Base-by-base conservation (phyloP, 2,888 invertebrate genomes). In the Nephrotoma flavescens region DNA sequence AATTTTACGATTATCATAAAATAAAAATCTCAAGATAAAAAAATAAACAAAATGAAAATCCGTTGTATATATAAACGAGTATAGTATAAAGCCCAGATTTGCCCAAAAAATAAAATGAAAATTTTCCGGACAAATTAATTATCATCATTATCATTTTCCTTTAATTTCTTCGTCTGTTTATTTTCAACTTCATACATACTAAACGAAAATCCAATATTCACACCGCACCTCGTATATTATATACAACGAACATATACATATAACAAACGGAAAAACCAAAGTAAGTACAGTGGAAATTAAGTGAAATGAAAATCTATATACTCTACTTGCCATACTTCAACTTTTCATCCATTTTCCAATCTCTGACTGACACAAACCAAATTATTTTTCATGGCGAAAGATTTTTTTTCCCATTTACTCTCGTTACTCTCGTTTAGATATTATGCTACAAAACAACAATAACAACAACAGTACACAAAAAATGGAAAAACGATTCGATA, bases 381-480 rank as follows among this genome's bases (percentile, higher is more conserved):
- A 84, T 84, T 84, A 84, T 84, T 84, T 84, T 84, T 84, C 84
- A 84, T 84, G 84, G 84, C 84, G 84, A 84, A 84, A 84, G 84
- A 84, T 84, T 84, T 84, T 7, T n/a, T 84, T 84, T 42, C 0
- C 42, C 42, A 15, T 84, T 84, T 31, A 15, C 42, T 84, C n/a
- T 84, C 84, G n/a, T n/a, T 84, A 41, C 84, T 41, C 15, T 84
- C 84, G 15, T 41, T 42, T 84, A 9, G 41, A 42, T 42, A n/a
- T 47, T 47, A 47, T n/a, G 3, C 2, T 84, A 84, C 3, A 42
- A 9, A 41, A 41, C 47, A n/a, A 83, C 41, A 83, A 83, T 9
- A 41, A 41, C 47, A n/a, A 83, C 41, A 83, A 83, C 31, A 31
- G 1, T 2, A 31, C 31, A 31, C 31, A 11, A 83, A 42, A 84